Conservation (phyloP, 2,888 invertebrate genomes). For the Fragum whitleyi region DNA sequence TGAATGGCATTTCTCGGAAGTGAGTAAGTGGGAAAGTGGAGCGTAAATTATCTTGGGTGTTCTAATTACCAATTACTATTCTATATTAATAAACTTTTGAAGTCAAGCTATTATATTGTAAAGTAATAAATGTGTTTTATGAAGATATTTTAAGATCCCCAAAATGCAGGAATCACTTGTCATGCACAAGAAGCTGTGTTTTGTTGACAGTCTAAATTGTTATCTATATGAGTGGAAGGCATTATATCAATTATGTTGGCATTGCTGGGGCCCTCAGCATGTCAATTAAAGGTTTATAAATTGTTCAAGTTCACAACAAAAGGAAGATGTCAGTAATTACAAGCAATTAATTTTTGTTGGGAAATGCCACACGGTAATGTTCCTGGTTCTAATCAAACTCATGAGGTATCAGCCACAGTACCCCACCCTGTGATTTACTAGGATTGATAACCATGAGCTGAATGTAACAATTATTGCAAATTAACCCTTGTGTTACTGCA, state of each 20-base stretch:
- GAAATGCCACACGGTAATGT: conserved; percentile 18
- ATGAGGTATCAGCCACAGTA: conserved; percentile 5
- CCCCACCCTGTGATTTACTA: conserved; percentile 25
- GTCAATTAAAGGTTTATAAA: conserved; percentile 30
- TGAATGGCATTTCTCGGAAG: neutral
- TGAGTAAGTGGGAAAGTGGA: neutral
- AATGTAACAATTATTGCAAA: neutral
- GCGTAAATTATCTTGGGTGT: neutral
- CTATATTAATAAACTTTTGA: conserved; percentile 17
- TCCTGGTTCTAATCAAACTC: conserved; percentile 14
- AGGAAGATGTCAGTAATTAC: conserved; percentile 29
- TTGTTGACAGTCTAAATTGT: conserved; percentile 10
- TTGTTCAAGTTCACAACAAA: conserved; percentile 24
- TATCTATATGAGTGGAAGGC: conserved; percentile 8
- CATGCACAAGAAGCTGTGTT: conserved; percentile 7
- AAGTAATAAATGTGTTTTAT: conserved; percentile 20
- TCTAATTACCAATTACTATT: conserved; percentile 9
- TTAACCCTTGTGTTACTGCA: neutral
- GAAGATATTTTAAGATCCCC: conserved; percentile 8
- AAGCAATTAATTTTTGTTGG: conserved; percentile 28
- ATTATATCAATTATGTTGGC: conserved; percentile 8
- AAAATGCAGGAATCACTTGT: conserved; percentile 17
- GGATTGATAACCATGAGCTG: conserved; percentile 5
- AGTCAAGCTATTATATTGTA: conserved; percentile 16
- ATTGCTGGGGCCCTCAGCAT: neutral